Conservation (phyloP, 2,888 invertebrate species). For the Dicranocentrus wangi region DNA sequence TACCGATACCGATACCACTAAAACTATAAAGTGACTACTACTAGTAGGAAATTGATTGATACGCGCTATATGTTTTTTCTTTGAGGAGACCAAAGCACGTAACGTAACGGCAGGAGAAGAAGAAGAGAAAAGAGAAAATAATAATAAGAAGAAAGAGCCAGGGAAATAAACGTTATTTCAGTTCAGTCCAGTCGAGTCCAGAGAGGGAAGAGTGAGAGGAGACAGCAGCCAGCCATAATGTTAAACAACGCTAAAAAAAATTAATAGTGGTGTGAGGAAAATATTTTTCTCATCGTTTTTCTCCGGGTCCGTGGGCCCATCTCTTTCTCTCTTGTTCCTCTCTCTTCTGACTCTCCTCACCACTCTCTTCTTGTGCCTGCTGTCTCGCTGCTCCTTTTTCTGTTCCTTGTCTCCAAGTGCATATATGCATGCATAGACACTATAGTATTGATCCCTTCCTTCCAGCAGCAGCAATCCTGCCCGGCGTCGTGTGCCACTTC, state of each 20-base stretch:
- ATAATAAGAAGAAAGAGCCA: too few species aligned
- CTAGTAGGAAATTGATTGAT: constrained; percentile 11
- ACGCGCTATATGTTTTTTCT: not conserved
- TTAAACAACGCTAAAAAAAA: constrained; percentile 41
- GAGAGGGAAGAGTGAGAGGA: constrained; percentile 14
- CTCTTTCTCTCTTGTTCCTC: constrained; percentile 49
- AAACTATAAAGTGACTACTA: too few species aligned
- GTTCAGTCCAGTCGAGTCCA: too few species aligned
- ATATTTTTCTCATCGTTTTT: constrained; percentile 55
- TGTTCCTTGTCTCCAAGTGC: constrained; percentile 64
- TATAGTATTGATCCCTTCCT: constrained; percentile 66
- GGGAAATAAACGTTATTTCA: too few species aligned
- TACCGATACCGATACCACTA: too few species aligned
- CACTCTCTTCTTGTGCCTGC: constrained; percentile 40
- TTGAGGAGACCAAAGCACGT: too few species aligned
- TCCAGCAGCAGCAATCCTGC: constrained; percentile 67
- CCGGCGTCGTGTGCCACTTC: constrained; percentile 67
- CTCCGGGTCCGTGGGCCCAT: constrained; percentile 59
- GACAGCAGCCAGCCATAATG: constrained; percentile 19
- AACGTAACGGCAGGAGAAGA: not conserved
- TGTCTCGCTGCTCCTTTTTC: constrained; percentile 62
- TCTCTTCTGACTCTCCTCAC: not conserved
- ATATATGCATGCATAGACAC: constrained; percentile 57
- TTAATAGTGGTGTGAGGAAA: constrained; percentile 43
- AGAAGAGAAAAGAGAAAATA: not conserved